Evolutionary conservation across 2,113 vertebrate species (phyloP), one percentile per base, ranked within the genome.

Genomic region (Mungos mungo): DNA sequence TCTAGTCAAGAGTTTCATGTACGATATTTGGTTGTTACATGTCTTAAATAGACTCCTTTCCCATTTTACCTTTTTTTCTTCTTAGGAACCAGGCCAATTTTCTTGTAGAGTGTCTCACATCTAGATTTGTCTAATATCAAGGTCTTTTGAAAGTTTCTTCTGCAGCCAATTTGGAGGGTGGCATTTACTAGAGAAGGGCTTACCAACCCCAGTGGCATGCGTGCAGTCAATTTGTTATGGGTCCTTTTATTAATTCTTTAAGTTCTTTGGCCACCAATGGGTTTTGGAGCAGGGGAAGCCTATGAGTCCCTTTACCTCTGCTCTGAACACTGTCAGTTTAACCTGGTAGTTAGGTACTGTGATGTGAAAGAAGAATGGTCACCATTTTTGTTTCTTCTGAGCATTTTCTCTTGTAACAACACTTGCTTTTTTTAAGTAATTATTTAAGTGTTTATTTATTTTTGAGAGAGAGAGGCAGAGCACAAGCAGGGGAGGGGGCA

Each of bases 1-100:
- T 94, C n/a, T 19, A 72, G 60, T 91, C 9, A 60, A 74, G 54
- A 66, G 74, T 96, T 97, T 84, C 35, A 57, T 84, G 50, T 18
- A 76, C 83, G 74, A 8, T 82, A 18, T 52, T 69, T 69, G 25
- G 21, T 91, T 74, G 10, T 88, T 84, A 35, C 21, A 31, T 74
- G 35, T 74, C 69, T 96, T 68, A 31, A 57, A 18, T 88, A 79
- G 13, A 16, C n/a, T 72, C n/a, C 31, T 15, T 23, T 12, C 31
- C 0, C 0, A 60, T 68, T 92, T 25, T 35, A 19, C 25, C 60
- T 60, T 71, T n/a, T 31, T 82, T 91, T 33, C 63, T 85, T 63
- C 69, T 41, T 41, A 84, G 80, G 54, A 29, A 23, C 23, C 35
- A 68, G 47, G 13, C 29, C 80, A 85, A 3, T 84, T 95, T 85